phyloP scores from a whole-genome alignment of 1,140 invertebrate species.

The Psix sp. region DNA sequence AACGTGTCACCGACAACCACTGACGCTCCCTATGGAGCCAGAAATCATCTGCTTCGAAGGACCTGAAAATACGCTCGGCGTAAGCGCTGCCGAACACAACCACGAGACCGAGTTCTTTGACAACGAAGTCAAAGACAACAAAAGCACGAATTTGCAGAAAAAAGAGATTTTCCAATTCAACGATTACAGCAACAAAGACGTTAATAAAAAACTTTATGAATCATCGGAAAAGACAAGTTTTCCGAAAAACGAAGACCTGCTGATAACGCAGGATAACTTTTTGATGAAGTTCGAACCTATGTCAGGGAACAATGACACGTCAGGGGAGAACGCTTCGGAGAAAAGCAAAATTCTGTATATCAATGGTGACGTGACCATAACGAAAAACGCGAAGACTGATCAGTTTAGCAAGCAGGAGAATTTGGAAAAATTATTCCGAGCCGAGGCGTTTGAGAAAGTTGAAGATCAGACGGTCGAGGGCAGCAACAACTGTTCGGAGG shows the following conservation, averaged over 20 bases:
- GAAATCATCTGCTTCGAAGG: slow-evolving; percentile 75
- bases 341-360: slow-evolving; percentile 66
- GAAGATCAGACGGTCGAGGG: slow-evolving; percentile 61
- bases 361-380: slow-evolving; percentile 69
- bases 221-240: slow-evolving; percentile 46
- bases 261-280: slow-evolving; percentile 71
- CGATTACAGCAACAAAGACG: slow-evolving; percentile 62
- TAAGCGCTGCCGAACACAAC: slow-evolving; percentile 46
- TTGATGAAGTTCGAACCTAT: slow-evolving; percentile 66
- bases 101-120: slow-evolving; percentile 65
- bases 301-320: too few species aligned
- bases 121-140: slow-evolving; percentile 38
- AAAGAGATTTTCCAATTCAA: slow-evolving; percentile 56
- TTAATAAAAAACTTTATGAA: slow-evolving; percentile 41
- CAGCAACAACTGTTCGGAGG: slow-evolving; percentile 69
- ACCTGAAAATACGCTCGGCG: slow-evolving; percentile 65
- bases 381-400: slow-evolving; percentile 66
- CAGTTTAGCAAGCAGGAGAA: slow-evolving; percentile 58
- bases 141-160: slow-evolving; percentile 9
- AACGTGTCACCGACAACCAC: slow-evolving; percentile 69
- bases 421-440: slow-evolving; percentile 68
- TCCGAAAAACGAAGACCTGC: slow-evolving; percentile 65
- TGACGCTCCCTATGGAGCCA: slow-evolving; percentile 70
- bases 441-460: slow-evolving; percentile 64
- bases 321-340: too few species aligned